Evolutionary conservation across 2,113 vertebrate species (phyloP).

Genomic region (Ictalurus furcatus): DNA sequence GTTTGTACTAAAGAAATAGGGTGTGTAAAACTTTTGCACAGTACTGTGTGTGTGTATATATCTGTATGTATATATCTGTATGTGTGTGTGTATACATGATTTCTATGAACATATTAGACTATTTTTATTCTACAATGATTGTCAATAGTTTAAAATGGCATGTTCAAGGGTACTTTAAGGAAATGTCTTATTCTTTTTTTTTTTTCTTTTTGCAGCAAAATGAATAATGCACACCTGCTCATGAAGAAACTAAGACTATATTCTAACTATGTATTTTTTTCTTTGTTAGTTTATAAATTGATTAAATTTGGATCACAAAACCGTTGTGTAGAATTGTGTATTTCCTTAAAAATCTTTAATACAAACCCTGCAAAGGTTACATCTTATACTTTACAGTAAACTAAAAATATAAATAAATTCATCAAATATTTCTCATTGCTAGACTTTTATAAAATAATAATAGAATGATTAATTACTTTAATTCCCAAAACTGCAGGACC

Average conservation of each 20-base stretch:
- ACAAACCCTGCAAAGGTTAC: neutral
- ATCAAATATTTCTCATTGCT: neutral
- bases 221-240: conserved; percentile 55
- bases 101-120: neutral
- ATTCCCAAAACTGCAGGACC: neutral
- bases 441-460: neutral
- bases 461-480: neutral
- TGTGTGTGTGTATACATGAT: too few relatives aligned
- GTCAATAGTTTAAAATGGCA: neutral
- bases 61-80: too few relatives aligned
- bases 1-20: too few relatives aligned
- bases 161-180: neutral
- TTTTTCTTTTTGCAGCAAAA: conserved; percentile 66
- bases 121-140: neutral
- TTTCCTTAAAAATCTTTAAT: neutral
- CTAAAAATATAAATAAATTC: neutral
- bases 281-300: neutral
- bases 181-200: neutral
- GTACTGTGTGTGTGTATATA: too few relatives aligned
- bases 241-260: conserved; percentile 12
- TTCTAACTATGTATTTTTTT: neutral
- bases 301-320: conserved; percentile 25
- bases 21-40: too few relatives aligned
- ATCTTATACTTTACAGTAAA: neutral
- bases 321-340: neutral